phyloP scores from a whole-genome alignment of 2,888 invertebrate genomes.

The Mesochorus sp. region DNA sequence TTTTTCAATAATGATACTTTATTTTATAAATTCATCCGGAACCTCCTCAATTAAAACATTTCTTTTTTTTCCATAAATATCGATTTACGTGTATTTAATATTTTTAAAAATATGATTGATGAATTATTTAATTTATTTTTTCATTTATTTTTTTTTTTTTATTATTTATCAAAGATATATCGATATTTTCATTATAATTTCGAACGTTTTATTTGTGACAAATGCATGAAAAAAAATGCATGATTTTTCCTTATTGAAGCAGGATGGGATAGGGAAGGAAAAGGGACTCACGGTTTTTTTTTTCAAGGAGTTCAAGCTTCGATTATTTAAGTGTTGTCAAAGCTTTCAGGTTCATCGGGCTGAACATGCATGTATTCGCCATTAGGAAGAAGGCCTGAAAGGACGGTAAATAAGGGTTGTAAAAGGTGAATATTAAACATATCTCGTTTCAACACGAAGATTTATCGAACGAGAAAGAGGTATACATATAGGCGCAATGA shows the following conservation, averaged over 20 bases:
- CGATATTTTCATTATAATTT: background rate
- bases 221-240: background rate
- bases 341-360: constrained; percentile 65
- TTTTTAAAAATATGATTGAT: no score
- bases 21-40: no score
- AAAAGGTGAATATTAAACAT: constrained; percentile 33
- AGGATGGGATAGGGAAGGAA: constrained; percentile 42
- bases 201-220: background rate
- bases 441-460: constrained; percentile 23
- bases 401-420: constrained; percentile 34
- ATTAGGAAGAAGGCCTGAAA: constrained; percentile 75
- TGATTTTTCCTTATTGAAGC: background rate
- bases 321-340: constrained; percentile 59
- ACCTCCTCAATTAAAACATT: no score
- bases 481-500: no score
- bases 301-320: constrained; percentile 39
- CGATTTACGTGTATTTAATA: background rate
- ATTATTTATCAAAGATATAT: background rate
- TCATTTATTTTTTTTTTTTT: no score
- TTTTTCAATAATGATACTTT: no score
- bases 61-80: no score
- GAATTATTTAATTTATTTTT: no score
- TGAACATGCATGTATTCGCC: constrained; percentile 76
- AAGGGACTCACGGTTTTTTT: constrained; percentile 52
- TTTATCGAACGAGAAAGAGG: background rate